phyloP scores from a whole-genome alignment of 2,113 vertebrate genomes.

The Bostrychus sinensis region DNA sequence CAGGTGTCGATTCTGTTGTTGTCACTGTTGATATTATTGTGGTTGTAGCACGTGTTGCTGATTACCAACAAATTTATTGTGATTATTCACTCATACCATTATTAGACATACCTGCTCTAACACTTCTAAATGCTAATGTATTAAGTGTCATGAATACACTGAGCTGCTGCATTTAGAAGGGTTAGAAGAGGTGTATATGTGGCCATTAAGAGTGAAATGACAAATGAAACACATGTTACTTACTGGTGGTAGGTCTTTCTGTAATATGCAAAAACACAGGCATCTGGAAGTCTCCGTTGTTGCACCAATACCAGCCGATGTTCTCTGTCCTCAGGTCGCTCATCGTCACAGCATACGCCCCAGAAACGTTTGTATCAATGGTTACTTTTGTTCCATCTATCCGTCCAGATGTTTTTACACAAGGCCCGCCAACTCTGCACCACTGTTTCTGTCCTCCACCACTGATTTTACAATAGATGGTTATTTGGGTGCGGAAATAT shows the following conservation, averaged over 20 bases:
- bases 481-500: background rate
- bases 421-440: conserved; percentile 30
- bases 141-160: too few relatives aligned
- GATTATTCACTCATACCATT: background rate
- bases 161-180: too few relatives aligned
- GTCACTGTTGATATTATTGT: background rate
- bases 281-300: conserved; percentile 38
- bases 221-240: background rate
- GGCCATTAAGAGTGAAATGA: too few relatives aligned
- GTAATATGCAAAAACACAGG: conserved; percentile 40
- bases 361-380: accelerated
- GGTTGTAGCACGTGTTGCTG: background rate
- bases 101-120: too few relatives aligned
- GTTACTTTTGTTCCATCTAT: conserved; percentile 23
- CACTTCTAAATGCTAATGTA: too few relatives aligned
- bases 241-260: background rate
- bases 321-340: background rate
- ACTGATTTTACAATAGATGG: conserved; percentile 8
- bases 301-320: conserved; percentile 51
- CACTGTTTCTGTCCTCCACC: background rate
- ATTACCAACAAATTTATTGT: background rate
- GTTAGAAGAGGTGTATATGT: too few relatives aligned
- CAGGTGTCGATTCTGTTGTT: background rate
- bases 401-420: conserved; percentile 2
- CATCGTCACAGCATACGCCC: conserved; percentile 43